Evolutionary conservation across 2,797 vertebrate species (phyloP), one percentile per base, ranked within the genome.

Genomic region (Channallabes apus): DNA sequence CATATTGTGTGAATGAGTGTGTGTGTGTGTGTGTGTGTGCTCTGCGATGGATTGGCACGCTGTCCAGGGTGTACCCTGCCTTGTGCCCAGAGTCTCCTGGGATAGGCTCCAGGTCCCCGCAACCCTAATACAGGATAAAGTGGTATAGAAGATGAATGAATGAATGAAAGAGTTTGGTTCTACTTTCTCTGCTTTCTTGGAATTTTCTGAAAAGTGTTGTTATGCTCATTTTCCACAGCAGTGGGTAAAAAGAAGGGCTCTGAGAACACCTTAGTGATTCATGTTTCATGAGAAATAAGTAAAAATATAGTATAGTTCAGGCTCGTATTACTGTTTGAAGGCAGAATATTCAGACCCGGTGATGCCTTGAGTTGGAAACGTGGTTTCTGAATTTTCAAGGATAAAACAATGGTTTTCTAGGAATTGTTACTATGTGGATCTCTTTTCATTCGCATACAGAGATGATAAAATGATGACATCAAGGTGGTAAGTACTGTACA

Each of bases 201-300:
- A 86, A 89, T 88, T 84, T 88, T 87, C 90, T 85, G 90, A 91
- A 89, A 82, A 86, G 85, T 72, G 29, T 64, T 24, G 76, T 71
- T 73, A 82, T 94, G 91, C 91, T 93, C 89, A 90, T 92, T 93
- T 93, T 92, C 89, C 91, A 84, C 83, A 88, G 27, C 89, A 88
- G 89, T 83, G n/a, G 90, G 89, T 58, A 80, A 90, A 88, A 84
- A 54, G 35, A 7, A 11, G 58, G 62, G 58, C 32, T 62, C 22
- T 41, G 59, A 35, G 58, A 79, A 41, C 58, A 79, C 58, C n/a
- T 41, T 14, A 22, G 65, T 20, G 64, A 85, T 64, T 62, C n/a
- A 18, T 51, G 61, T 81, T 73, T 54, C 58, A 58, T 24, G 18
- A 35, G 67, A 35, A 83, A 76, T 65, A 11, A 62, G 14, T 76